phyloP scores from a whole-genome alignment of 23 tunicate species.

The Pegea sp. region DNA sequence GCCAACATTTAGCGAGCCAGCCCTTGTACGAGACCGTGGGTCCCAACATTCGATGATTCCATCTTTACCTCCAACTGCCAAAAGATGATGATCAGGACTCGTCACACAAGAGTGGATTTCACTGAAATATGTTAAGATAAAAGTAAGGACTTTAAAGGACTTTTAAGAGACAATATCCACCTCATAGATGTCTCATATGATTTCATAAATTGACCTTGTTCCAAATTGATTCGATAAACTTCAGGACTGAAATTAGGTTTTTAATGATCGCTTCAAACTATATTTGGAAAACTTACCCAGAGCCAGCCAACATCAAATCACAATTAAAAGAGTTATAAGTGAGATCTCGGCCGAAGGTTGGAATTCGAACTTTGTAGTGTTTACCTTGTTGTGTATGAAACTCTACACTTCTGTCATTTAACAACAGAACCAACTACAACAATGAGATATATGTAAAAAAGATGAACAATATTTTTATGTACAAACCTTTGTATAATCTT shows the following conservation, averaged over 20 bases:
- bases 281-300: constrained; percentile 19
- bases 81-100: constrained; percentile 41
- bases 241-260: constrained; percentile 26
- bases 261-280: neutral
- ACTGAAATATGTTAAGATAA: constrained; percentile 3
- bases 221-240: constrained; percentile 59
- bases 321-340: constrained; percentile 67
- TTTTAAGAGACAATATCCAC: no score
- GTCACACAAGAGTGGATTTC: constrained; percentile 17
- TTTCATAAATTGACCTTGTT: constrained; percentile 59
- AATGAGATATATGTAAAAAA: neutral
- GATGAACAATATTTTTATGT: neutral
- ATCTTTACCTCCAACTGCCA: constrained; percentile 47
- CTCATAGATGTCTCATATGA: constrained; percentile 25
- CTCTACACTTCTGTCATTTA: constrained; percentile 47
- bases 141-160: no score
- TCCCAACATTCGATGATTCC: constrained; percentile 93
- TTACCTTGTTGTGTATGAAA: constrained; percentile 77
- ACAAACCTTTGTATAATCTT: constrained; percentile 52
- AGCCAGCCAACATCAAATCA: constrained; percentile 73
- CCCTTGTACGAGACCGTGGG: constrained; percentile 40
- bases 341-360: constrained; percentile 81
- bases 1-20: constrained; percentile 53
- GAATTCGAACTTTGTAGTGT: constrained; percentile 62
- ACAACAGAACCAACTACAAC: constrained; percentile 14